Percentiles rank a stretch among this genome's conserved stretches.
These are phyloP conservation scores for Trachemys scripta DNA, from an alignment of 2,113 vertebrate species.

Conservation along the genomic window DNA sequence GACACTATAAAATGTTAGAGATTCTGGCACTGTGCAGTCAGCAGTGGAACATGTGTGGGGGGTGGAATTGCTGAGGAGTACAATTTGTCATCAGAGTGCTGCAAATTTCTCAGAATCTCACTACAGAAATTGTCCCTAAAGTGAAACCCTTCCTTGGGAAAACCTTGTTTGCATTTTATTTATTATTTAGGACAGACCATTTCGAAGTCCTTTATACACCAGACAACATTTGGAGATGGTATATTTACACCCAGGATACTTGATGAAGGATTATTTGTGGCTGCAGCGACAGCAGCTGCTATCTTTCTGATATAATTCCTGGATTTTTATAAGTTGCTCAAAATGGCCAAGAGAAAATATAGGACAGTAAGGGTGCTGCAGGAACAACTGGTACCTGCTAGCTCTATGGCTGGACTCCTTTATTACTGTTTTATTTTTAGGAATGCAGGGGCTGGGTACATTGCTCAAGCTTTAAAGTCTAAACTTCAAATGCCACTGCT, in stretches of 20 bases:
- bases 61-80: background rate
- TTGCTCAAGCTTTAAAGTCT: constrained; percentile 55
- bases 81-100: background rate
- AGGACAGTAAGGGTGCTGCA: background rate
- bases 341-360: background rate
- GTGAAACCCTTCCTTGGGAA: background rate
- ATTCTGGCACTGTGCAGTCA: background rate
- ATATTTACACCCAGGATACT: background rate
- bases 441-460: background rate
- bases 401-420: constrained; percentile 36
- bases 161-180: background rate
- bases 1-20: background rate
- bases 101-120: background rate
- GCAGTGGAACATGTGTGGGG: background rate
- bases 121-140: background rate
- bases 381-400: constrained; percentile 49
- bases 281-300: background rate
- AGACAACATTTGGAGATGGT: background rate
- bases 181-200: background rate
- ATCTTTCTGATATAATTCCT: background rate
- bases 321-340: constrained; percentile 4
- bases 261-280: constrained; percentile 19
- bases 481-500: constrained; percentile 43
- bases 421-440: constrained; percentile 71
- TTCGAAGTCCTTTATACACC: background rate